Conservation (phyloP, 2,113 vertebrate species). For the Vidua chalybeata region DNA sequence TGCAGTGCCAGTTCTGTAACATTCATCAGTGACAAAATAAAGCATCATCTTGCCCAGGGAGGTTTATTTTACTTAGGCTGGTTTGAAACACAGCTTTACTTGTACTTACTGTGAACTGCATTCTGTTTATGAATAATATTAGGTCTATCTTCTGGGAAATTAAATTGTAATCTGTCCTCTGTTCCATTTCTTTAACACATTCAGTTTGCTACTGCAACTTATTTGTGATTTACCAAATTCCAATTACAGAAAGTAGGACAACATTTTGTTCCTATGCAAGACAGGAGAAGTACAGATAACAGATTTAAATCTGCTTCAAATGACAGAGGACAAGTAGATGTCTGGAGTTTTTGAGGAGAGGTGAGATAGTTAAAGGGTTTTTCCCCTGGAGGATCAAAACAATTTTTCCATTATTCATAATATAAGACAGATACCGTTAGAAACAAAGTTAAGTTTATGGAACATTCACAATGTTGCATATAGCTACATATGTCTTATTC, state of each 20-base stretch:
- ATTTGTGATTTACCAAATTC: slow-evolving; percentile 3
- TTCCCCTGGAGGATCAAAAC: slow-evolving; percentile 26
- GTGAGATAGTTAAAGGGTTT: slow-evolving; percentile 20
- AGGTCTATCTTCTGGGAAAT: slow-evolving; percentile 1
- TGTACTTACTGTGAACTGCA: background rate
- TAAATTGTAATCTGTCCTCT: slow-evolving; percentile 7
- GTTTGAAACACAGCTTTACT: background rate
- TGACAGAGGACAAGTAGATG: slow-evolving; percentile 42
- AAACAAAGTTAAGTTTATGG: background rate
- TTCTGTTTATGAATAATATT: background rate
- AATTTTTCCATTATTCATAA: slow-evolving; percentile 27
- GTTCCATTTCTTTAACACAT: background rate
- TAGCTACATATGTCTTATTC: background rate
- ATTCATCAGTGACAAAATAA: background rate
- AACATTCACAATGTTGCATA: background rate
- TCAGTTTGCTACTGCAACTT: background rate
- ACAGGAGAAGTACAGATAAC: slow-evolving; percentile 49
- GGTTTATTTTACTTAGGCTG: background rate
- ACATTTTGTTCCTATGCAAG: slow-evolving; percentile 47
- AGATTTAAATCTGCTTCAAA: slow-evolving; percentile 13
- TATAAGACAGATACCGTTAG: background rate
- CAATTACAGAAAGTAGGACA: slow-evolving; percentile 48
- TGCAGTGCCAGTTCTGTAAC: background rate
- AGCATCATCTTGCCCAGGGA: background rate
- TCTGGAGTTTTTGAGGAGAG: slow-evolving; percentile 20